These are phyloP conservation scores for Amphilophus citrinellus DNA, from an alignment of 2,113 vertebrate species.

Conservation along the genomic window DNA sequence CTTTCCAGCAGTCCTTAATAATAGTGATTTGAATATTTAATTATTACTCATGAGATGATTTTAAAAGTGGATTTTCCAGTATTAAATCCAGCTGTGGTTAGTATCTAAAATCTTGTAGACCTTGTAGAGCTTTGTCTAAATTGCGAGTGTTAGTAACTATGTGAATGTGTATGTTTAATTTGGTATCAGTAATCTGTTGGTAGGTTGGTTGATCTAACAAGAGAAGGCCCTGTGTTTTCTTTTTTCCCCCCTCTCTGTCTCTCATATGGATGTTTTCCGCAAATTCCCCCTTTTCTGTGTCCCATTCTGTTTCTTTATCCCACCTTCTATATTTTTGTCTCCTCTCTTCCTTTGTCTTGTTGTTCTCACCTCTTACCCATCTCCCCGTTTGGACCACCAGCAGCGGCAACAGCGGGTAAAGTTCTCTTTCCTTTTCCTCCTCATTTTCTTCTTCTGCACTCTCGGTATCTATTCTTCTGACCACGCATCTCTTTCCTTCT, in stretches of 20 bases:
- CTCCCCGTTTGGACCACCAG: conserved; percentile 73
- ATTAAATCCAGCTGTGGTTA: background rate
- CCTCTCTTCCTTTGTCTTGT: conserved; percentile 46
- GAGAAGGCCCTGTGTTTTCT: conserved; percentile 68
- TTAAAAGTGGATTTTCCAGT: background rate
- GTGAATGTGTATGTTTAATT: conserved; percentile 18
- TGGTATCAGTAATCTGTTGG: background rate
- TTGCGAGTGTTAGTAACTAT: background rate
- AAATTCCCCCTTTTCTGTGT: conserved; percentile 48
- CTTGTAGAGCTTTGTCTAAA: background rate
- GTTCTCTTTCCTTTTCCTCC: conserved; percentile 66
- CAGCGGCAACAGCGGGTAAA: conserved; percentile 83
- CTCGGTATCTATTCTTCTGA: conserved; percentile 54
- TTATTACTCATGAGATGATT: background rate
- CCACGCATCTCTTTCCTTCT: conserved; percentile 55
- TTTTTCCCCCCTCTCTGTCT: conserved; percentile 61
- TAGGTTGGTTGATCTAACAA: conserved; percentile 50
- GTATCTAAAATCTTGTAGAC: background rate
- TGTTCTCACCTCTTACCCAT: conserved; percentile 78
- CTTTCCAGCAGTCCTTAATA: background rate
- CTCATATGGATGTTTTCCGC: conserved; percentile 77
- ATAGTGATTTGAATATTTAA: background rate
- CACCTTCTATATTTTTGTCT: conserved; percentile 57
- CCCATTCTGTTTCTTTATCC: conserved; percentile 64
- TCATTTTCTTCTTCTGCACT: conserved; percentile 56